Conservation (phyloP, 2,113 vertebrate genomes). For the Bubo bubo region DNA sequence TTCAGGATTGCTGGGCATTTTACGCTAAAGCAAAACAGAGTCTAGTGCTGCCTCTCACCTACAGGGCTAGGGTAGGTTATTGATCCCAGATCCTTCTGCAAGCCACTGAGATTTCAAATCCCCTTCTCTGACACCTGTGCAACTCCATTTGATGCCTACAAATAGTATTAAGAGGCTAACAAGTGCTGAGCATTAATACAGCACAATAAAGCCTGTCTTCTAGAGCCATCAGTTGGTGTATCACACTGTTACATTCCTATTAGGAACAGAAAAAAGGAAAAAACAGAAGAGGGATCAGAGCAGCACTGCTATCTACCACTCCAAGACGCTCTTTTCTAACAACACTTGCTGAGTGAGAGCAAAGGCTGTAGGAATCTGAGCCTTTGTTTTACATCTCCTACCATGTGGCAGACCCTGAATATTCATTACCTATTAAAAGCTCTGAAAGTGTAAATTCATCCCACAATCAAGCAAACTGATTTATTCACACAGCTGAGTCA, state of each 20-base stretch:
- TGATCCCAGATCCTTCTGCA: background rate
- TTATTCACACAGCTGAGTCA: conserved; percentile 52
- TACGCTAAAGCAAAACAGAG: fast-evolving
- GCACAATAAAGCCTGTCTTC: background rate
- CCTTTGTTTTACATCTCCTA: background rate
- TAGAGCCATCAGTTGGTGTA: background rate
- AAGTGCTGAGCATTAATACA: background rate
- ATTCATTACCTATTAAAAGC: conserved; percentile 58
- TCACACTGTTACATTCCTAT: background rate
- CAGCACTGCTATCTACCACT: background rate
- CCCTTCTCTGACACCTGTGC: background rate
- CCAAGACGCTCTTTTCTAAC: background rate
- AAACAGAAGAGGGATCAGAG: background rate
- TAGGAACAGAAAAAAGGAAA: background rate
- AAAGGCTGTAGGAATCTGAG: background rate
- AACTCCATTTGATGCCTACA: background rate
- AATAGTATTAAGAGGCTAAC: background rate
- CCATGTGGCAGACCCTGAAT: conserved; percentile 51
- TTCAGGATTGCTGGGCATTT: background rate
- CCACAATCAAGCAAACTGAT: background rate
- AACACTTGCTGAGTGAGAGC: background rate
- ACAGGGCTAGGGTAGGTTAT: background rate
- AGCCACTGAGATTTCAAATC: background rate
- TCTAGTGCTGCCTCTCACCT: background rate
- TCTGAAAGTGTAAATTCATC: conserved; percentile 51